Evolutionary conservation across 2,113 vertebrate genomes (phyloP), one percentile per base, ranked within the genome.

Genomic region (Sminthopsis crassicaudata): DNA sequence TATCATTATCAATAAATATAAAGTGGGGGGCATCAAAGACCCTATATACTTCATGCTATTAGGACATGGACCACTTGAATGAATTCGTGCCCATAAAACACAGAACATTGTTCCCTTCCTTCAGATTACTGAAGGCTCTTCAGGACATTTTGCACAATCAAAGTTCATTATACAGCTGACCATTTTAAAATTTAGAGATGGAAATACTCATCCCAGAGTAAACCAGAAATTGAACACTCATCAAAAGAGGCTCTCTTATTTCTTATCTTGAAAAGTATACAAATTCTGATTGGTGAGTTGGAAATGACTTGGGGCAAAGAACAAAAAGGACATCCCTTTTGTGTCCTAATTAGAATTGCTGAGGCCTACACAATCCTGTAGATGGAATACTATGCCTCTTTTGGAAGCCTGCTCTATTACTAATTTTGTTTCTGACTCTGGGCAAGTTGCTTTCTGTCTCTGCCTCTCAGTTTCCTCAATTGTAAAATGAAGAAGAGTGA

Each of bases 21-120:
- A 60, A 27, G 12, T 19, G 36, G 16, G 1, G 67, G 67, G 27
- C 54, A 84, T n/a, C 3, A 42, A 42, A 23, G n/a, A 16, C 42
- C 16, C 67, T 42, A 22, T 8, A 19, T 42, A 53, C 90, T 25
- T n/a, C 2, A 90, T 91, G 12, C 36, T 94, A 46, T 24, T 92
- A 90, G 50, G 22, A 88, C 36, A 92, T 76, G 36, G 12, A 91
- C 46, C 55, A 26, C 88, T 89, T 90, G 60, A 48, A n/a, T 57
- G 19, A 88, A 12, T 76, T 5, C 26, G 92, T 57, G 5, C n/a
- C 89, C 88, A 84, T 3, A 22, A 92, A 53, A 84, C 48, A 90
- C 76, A 93, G 53, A 57, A 11, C 16, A 90, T 91, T 27, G 90
- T 91, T 52, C 52, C 27, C 54, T 94, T 91, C 93, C 50, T 94